Base-by-base conservation (phyloP, 2,888 invertebrate genomes). In the Campaea margaritaria region DNA sequence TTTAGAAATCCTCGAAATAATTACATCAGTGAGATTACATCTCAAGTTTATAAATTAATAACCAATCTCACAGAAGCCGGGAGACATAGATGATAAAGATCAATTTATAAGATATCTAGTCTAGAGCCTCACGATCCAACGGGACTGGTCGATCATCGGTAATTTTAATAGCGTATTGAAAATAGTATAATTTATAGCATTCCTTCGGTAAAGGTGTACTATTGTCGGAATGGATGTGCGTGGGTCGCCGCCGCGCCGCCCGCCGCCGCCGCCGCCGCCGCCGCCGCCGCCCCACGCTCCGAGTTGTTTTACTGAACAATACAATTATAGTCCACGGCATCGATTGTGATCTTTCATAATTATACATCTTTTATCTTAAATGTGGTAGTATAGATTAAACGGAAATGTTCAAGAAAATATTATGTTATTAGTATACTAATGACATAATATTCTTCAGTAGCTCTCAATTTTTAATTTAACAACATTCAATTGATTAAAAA, bases 91-190 rank as follows among this genome's bases (percentile, higher is more conserved):
- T 41, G 14, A 34, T 49, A 11, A 12, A 50, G 53, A 46, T 54
- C 21, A 46, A 50, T 42, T 46, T 42, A 51, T 27, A 51, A 58
- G 46, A 58, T 58, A 57, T 36, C 41, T 9, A 16, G 41, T 13
- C 39, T 12, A 13, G 28, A n/a, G 41, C 14, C 39, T 12, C 31
- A 39, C 56, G 49, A 38, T 31, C 34, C 41, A 57, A 51, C 57
- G 57, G 51, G 50, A 56, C 44, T 12, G 43, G 14, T 38, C 53
- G 48, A 58, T 53, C 52, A 45, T 58, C 39, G 39, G 58, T 49
- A 44, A 53, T 49, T 48, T 58, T 48, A 58, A 53, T 58, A 10
- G 44, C 21, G 44, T 21, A 49, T 58, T 53, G 51, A 53, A 48
- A 58, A 48, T 41, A 38, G 43, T 52, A 21, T 53, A 53, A 53